Percentiles rank a stretch among this genome's conserved stretches.
Conservation (phyloP, 2,113 vertebrate species). For the Dolichotis patagonum region DNA sequence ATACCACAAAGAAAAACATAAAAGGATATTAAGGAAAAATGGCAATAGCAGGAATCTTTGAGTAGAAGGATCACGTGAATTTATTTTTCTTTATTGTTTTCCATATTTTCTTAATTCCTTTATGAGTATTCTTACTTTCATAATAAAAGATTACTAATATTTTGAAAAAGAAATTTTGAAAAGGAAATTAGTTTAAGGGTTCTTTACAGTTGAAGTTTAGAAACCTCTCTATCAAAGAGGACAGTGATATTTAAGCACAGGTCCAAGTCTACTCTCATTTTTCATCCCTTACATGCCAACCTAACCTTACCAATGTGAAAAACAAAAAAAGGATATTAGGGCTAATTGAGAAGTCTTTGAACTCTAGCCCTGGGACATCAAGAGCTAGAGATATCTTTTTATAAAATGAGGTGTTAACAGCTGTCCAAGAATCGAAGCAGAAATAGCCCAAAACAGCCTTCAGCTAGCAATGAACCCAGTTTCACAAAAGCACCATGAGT, state of each 20-base stretch:
- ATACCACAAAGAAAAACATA: conserved; percentile 15
- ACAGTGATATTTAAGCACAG: not conserved
- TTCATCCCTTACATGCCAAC: not conserved
- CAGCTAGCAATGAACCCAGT: not conserved
- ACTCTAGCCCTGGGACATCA: not conserved
- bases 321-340: not conserved
- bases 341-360: not conserved
- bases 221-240: not conserved
- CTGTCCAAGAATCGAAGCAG: not conserved
- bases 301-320: not conserved
- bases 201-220: not conserved
- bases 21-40: not conserved
- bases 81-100: conserved; percentile 50
- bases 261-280: not conserved
- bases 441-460: conserved; percentile 36
- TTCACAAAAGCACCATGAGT: conserved; percentile 26
- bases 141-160: not conserved
- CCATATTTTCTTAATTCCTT: not conserved
- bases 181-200: not conserved
- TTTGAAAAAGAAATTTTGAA: conserved; percentile 13
- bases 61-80: not conserved
- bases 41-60: conserved; percentile 16
- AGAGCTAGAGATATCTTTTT: conserved; percentile 17
- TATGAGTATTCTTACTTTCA: conserved; percentile 1
- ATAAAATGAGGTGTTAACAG: conserved; percentile 19